phyloP scores from a whole-genome alignment of 2,113 vertebrate species.

The Fulica atra region DNA sequence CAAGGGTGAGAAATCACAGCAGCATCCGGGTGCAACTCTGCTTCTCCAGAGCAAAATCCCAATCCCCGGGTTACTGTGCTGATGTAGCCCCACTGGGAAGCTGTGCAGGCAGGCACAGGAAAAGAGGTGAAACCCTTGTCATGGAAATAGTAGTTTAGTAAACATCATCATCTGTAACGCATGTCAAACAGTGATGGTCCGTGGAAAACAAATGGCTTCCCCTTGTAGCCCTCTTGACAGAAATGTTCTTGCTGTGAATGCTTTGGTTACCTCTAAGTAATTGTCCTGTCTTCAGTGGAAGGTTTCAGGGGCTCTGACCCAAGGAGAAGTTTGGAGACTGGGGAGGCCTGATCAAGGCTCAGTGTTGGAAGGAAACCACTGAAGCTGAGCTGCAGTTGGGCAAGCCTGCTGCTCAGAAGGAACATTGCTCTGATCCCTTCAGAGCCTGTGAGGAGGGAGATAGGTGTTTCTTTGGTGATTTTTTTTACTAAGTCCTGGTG shows the following conservation, averaged over 20 bases:
- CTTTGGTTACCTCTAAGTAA: not conserved
- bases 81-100: rapidly evolving
- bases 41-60: not conserved
- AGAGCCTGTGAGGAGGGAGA: not conserved
- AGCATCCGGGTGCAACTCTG: not conserved
- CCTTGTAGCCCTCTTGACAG: not conserved
- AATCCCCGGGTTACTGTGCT: not conserved
- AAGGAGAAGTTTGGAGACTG: not conserved
- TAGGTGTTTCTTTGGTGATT: not conserved
- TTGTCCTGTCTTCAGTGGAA: not conserved
- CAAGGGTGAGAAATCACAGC: not conserved
- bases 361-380: not conserved
- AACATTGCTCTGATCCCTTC: not conserved
- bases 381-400: not conserved
- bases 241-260: not conserved
- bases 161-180: not conserved
- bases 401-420: not conserved
- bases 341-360: not conserved
- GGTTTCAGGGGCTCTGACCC: not conserved
- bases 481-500: not conserved
- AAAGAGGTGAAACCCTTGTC: not conserved
- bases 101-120: not conserved
- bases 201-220: not conserved
- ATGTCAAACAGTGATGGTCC: not conserved
- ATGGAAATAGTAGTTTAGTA: not conserved